Conservation (phyloP, 1,140 invertebrate species). For the Bombus superbus region DNA sequence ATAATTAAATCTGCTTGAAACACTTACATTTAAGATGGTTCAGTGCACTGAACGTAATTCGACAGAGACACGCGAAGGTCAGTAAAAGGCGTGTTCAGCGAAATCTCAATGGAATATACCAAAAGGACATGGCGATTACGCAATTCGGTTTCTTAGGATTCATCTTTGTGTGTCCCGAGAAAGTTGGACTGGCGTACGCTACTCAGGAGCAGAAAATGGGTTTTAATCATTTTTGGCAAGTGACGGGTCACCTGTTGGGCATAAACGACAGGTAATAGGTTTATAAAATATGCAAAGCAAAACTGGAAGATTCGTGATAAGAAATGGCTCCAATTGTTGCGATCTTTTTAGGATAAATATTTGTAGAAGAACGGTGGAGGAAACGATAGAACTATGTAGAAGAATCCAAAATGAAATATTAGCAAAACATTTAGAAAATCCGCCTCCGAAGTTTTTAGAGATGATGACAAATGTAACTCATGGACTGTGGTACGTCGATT, state of each 20-base stretch:
- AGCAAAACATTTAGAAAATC: constrained; percentile 47
- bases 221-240: constrained; percentile 91
- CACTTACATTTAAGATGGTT: constrained; percentile 62
- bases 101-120: constrained; percentile 80
- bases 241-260: constrained; percentile 90
- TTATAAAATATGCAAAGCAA: too few species aligned
- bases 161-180: constrained; percentile 84
- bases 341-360: constrained; percentile 33
- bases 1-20: not conserved
- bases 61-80: constrained; percentile 84
- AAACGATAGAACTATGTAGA: constrained; percentile 69
- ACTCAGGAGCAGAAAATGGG: constrained; percentile 84
- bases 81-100: constrained; percentile 75
- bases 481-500: constrained; percentile 62
- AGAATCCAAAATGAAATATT: constrained; percentile 54
- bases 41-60: constrained; percentile 85
- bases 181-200: constrained; percentile 84
- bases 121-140: constrained; percentile 91
- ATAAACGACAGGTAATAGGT: constrained; percentile 87
- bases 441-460: constrained; percentile 17
- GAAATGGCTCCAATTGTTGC: too few species aligned
- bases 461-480: constrained; percentile 43
- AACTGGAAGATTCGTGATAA: not conserved
- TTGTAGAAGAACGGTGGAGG: constrained; percentile 66
- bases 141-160: constrained; percentile 93